Base-by-base conservation (phyloP, 2,113 vertebrate genomes). In the Dascyllus trimaculatus region DNA sequence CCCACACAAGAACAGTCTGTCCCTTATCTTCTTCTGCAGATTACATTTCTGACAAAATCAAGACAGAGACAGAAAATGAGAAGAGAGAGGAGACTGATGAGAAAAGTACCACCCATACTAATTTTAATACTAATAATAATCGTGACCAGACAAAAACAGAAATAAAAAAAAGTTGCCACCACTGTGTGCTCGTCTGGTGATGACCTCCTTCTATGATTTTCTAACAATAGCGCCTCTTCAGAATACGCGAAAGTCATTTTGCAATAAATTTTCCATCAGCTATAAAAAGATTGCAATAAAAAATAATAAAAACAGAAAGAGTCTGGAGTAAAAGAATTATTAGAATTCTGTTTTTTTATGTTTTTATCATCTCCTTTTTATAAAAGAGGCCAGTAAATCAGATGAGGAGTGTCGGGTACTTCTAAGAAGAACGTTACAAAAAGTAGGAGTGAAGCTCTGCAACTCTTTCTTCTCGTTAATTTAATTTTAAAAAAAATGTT, bases 1-100 rank as follows among this genome's bases (percentile, higher is more conserved):
- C 74, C 80, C 70, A 77, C 83, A 81, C 70, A 76, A 22, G 64
- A 72, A 59, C 75, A 72, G 21, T 4, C 40, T 72, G 72, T 71
- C 38, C 67, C 70, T 80, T 35, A 71, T 85, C 67, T 75, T 8
- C 22, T 51, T 35, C 49, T 66, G 58, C 63, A 83, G 63, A 87
- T 85, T 72, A 69, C 11, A 73, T 71, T 77, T 54, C 56, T 79
- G 71, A 81, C 46, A 73, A 79, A 46, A 61, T 74, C 10, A 61
- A 51, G 25, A 74, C 24, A 46, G 70, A 81, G 35, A 62, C 15
- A 14, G 35, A 61, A 85, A 81, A 63, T 51, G 64, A 66, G 26
- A 52, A 17, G 63, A 11, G 17, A 63, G 48, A n/a, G 29, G 45
- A 7, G 8, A 61, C 66, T 43, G 61, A 73, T 75, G 59, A 85